Percentiles rank a stretch among this genome's conserved stretches.
These are phyloP conservation scores for Onychostoma macrolepis DNA, from an alignment of 2,113 vertebrate genomes.

Conservation along the genomic window DNA sequence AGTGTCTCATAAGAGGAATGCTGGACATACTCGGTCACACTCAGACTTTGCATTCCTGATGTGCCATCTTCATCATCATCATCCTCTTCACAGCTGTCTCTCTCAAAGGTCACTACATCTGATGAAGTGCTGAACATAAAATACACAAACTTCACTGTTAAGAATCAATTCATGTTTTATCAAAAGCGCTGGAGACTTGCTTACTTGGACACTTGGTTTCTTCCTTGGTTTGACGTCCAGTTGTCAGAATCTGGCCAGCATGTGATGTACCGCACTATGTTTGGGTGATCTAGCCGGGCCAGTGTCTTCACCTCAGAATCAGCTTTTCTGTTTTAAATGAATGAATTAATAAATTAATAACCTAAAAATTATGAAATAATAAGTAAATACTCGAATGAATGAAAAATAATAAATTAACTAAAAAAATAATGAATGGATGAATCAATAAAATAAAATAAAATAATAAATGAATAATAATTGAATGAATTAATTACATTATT, in stretches of 20 bases:
- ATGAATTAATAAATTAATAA: neutral
- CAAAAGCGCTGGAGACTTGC: neutral
- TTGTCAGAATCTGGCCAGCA: conserved; percentile 17
- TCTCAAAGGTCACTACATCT: neutral
- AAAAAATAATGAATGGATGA: neutral
- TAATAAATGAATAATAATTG: neutral
- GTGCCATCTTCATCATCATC: neutral
- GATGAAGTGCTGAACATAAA: neutral
- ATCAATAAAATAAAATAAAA: neutral
- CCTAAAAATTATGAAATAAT: neutral
- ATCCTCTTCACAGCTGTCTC: neutral
- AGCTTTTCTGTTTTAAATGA: conserved; percentile 20
- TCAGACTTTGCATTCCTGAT: neutral
- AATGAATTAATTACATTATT: neutral
- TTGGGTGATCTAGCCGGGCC: conserved; percentile 34
- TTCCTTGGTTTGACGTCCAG: neutral
- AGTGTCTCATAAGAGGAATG: neutral
- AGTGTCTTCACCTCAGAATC: conserved; percentile 48
- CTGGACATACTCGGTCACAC: neutral
- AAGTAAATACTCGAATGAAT: too few species aligned
- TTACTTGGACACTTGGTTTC: neutral
- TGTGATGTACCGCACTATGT: conserved; percentile 54
- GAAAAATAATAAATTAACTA: accelerated
- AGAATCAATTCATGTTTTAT: neutral
- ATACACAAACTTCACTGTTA: neutral